phyloP scores from a whole-genome alignment of 2,797 vertebrate species.

The Poeciliopsis infans region DNA sequence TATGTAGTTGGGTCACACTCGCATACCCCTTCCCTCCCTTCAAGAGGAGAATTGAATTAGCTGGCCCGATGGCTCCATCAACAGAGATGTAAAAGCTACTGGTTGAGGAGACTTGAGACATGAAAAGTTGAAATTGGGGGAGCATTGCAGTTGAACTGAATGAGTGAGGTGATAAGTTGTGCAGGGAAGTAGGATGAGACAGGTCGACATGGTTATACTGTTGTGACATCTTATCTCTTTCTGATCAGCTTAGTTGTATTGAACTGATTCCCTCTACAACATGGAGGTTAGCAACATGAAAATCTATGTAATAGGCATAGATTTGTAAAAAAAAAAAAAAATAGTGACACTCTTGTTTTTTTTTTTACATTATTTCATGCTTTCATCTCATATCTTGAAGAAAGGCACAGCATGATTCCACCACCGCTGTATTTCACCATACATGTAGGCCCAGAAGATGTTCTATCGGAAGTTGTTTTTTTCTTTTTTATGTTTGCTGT shows the following conservation, averaged over 20 bases:
- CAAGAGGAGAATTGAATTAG: constrained; percentile 76
- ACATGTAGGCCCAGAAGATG: neutral
- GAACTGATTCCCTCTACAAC: constrained; percentile 22
- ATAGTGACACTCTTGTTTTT: neutral
- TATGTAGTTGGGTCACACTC: constrained; percentile 68
- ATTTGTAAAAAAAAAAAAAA: neutral
- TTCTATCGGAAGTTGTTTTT: too few relatives aligned
- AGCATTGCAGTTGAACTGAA: constrained; percentile 36
- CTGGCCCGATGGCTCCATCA: constrained; percentile 72
- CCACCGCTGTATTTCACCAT: neutral
- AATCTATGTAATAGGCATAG: neutral
- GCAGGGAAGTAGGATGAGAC: constrained; percentile 37
- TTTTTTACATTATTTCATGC: neutral
- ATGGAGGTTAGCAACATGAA: neutral
- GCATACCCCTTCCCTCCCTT: constrained; percentile 30
- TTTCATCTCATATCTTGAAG: neutral
- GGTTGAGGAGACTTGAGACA: constrained; percentile 68
- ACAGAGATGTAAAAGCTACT: constrained; percentile 69
- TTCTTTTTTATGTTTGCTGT: neutral
- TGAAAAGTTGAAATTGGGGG: constrained; percentile 51
- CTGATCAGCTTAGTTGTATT: constrained; percentile 46
- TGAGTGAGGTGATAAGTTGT: constrained; percentile 39
- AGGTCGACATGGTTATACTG: constrained; percentile 25
- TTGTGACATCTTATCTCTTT: constrained; percentile 41
- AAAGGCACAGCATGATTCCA: neutral